Evolutionary conservation across 2,888 invertebrate species (phyloP).

Genomic region (Agonopterix arenella): DNA sequence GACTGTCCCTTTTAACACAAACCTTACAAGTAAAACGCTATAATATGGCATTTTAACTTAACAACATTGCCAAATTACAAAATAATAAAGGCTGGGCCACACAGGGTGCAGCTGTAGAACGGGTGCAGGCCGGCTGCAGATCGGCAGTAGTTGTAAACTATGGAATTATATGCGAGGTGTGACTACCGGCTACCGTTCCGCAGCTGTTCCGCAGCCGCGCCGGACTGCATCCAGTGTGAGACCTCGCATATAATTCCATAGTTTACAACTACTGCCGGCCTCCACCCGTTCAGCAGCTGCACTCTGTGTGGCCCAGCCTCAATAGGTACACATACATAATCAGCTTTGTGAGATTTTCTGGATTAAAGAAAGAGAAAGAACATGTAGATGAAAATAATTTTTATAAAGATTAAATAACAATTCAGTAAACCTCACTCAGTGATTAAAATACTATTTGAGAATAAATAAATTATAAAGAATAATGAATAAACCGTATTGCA

Average conservation of each 20-base stretch:
- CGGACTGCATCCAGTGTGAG: too few relatives aligned
- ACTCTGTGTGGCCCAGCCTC: too few relatives aligned
- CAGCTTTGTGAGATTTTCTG: background rate
- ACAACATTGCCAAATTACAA: constrained; percentile 15
- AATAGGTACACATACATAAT: background rate
- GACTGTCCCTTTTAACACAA: constrained; percentile 17
- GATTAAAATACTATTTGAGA: background rate
- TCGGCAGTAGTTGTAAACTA: too few relatives aligned
- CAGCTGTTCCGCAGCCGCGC: too few relatives aligned
- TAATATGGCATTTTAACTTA: constrained; percentile 15
- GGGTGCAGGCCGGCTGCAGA: too few relatives aligned
- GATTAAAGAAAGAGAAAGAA: background rate
- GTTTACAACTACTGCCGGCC: too few relatives aligned
- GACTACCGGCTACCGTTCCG: too few relatives aligned
- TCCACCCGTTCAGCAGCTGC: too few relatives aligned
- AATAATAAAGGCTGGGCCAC: too few relatives aligned
- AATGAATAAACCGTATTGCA: background rate
- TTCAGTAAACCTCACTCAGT: background rate
- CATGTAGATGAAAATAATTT: background rate
- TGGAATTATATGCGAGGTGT: too few relatives aligned
- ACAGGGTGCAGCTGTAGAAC: too few relatives aligned
- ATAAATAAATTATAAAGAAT: background rate
- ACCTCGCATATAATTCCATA: too few relatives aligned
- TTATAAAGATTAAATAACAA: background rate
- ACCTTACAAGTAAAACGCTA: constrained; percentile 23